A percentile compares a stretch with the other conserved stretches of the same genome.
Evolutionary conservation across 2,888 invertebrate genomes (phyloP).

Genomic region (Troilus luridus): DNA sequence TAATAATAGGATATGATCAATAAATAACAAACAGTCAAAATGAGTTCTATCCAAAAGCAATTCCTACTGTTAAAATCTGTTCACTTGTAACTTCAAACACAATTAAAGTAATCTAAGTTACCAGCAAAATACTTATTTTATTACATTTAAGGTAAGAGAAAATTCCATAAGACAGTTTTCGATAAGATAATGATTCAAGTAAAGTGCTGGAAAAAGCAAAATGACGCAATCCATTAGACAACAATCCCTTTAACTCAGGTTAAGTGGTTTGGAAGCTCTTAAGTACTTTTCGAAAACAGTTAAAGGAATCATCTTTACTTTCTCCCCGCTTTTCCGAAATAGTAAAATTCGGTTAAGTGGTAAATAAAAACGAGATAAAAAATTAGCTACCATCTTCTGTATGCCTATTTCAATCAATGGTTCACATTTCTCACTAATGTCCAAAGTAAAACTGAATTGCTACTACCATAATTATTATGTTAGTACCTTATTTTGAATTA

Average conservation of each 20-base stretch:
- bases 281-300: slow-evolving; percentile 20
- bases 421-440: too few relatives aligned
- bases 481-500: too few relatives aligned
- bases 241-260: slow-evolving; percentile 25
- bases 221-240: slow-evolving; percentile 31
- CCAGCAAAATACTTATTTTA: not conserved
- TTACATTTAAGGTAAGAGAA: not conserved
- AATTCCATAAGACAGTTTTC: not conserved
- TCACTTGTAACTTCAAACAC: too few relatives aligned
- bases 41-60: too few relatives aligned
- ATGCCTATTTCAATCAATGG: not conserved
- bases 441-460: too few relatives aligned
- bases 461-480: too few relatives aligned
- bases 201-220: not conserved
- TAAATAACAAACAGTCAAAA: too few relatives aligned
- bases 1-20: too few relatives aligned
- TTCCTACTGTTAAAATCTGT: too few relatives aligned
- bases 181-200: not conserved
- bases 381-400: not conserved
- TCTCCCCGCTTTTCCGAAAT: not conserved
- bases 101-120: too few relatives aligned
- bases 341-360: not conserved
- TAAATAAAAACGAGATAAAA: not conserved
- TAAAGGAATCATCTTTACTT: slow-evolving; percentile 20
- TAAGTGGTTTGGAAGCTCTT: slow-evolving; percentile 29